phyloP scores from a whole-genome alignment of 2,113 vertebrate genomes.

The Dasyornis broadbenti region DNA sequence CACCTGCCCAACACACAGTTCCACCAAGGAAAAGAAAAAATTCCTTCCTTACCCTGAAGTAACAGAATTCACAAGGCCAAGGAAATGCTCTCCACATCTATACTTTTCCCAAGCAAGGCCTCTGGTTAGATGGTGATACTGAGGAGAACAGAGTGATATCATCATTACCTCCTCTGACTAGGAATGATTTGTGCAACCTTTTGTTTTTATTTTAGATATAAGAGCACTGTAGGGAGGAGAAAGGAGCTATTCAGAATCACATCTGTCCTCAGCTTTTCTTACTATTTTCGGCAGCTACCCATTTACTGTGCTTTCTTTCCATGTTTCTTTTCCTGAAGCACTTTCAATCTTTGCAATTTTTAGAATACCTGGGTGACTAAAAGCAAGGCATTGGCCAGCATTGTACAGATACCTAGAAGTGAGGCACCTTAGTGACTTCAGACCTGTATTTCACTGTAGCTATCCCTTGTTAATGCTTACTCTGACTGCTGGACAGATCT shows the following conservation, averaged over 20 bases:
- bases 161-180: background rate
- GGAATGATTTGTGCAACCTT: background rate
- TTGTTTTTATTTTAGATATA: background rate
- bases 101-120: background rate
- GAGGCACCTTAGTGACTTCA: background rate
- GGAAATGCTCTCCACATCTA: fast-evolving
- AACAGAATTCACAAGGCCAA: background rate
- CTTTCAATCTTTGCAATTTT: background rate
- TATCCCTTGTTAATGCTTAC: background rate
- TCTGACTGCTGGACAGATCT: background rate
- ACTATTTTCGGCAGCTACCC: background rate
- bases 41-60: background rate
- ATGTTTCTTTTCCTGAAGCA: background rate
- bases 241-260: background rate
- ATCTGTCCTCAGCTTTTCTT: background rate
- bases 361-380: background rate
- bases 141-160: background rate
- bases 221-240: background rate
- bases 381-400: background rate
- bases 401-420: background rate
- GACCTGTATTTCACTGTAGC: background rate
- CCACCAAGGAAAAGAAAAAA: background rate
- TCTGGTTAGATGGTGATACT: background rate
- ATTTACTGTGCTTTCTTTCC: background rate
- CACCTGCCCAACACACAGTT: background rate